Base-by-base conservation (phyloP, 2,888 invertebrate species). In the Dasysyrphus tricinctus region DNA sequence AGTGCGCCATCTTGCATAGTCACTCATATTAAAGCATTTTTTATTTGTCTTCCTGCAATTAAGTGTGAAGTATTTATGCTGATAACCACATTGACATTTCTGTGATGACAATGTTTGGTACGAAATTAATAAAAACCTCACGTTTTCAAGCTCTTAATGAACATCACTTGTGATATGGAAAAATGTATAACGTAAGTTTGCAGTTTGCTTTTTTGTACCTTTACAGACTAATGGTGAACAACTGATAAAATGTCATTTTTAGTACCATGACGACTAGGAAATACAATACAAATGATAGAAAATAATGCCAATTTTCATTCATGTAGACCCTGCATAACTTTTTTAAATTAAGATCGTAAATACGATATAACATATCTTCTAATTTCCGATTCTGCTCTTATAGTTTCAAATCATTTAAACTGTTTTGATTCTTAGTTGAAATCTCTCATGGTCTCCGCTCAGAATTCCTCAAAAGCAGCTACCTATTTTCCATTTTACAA, bases 31-130 rank as follows among this genome's bases (percentile, higher is more conserved):
- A 80, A 80, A 85, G 67, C 67, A 67, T 61, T 80, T 80, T 80
- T 85, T 85, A 80, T 73, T 73, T 77, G 72, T 47, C 24, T 44
- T 69, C 34, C 47, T 69, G 85, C 74, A 86, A 86, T 86, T 81
- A 81, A 78, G 85, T 86, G 78, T 86, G 81, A 86, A 81, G 74
- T 81, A 74, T 70, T 81, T 70, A 85, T 69, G 70, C 81, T 81
- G 81, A 81, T 85, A 80, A 77, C 61, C 72, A 61, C 56, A 24
- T 24, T 24, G 24, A 24, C 24, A 75, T 69, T 80, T 44, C 14
- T 63, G 7, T 44, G 34, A 56, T 44, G 3, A 80, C 65, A 75
- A 49, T 70, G 79, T 51, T 24, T 2, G 56, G 29, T 67, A 85
- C 51, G 76, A 24, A 2, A 56, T n/a, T 5, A 56, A 7, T n/a